These are phyloP conservation scores for Anoplopoma fimbria DNA, from an alignment of 2,113 vertebrate species.

Conservation along the genomic window DNA sequence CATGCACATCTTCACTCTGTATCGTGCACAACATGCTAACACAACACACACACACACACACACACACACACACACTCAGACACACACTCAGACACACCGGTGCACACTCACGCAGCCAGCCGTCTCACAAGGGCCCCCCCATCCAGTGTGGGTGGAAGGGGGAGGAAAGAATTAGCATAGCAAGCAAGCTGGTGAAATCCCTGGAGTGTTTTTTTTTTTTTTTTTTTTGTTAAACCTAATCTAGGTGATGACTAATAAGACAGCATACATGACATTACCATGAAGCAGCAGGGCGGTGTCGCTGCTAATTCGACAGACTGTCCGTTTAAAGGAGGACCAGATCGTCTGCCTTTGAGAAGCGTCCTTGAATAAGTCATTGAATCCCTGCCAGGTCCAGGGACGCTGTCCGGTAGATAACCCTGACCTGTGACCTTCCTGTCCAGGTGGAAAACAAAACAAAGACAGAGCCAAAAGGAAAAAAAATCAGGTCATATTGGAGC, in stretches of 20 bases:
- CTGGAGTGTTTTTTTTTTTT: background rate
- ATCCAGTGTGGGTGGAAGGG: background rate
- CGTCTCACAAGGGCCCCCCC: background rate
- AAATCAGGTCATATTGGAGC: background rate
- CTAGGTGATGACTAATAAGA: constrained; percentile 5
- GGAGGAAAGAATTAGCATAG: constrained; percentile 3
- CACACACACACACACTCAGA: constrained; percentile 8
- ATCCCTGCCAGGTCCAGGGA: constrained; percentile 31
- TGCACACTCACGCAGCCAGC: constrained; percentile 17
- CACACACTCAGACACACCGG: constrained; percentile 15
- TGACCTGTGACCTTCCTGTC: constrained; percentile 40
- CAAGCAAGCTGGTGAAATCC: constrained; percentile 8
- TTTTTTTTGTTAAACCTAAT: constrained; percentile 14
- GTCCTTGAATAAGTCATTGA: constrained; percentile 38
- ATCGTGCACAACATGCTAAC: constrained; percentile 45
- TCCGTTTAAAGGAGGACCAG: background rate
- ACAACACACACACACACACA: constrained; percentile 26
- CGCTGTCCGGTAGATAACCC: background rate
- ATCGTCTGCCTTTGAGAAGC: constrained; percentile 34
- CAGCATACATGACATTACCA: background rate
- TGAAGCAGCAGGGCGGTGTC: background rate
- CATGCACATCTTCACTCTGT: background rate
- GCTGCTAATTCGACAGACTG: constrained; percentile 15
- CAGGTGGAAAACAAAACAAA: constrained; percentile 26
- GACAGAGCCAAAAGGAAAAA: background rate